Percentiles rank a stretch among this genome's conserved stretches.
These are phyloP conservation scores for Conomelus anceps DNA, from an alignment of 2,888 invertebrate genomes.

Conservation along the genomic window DNA sequence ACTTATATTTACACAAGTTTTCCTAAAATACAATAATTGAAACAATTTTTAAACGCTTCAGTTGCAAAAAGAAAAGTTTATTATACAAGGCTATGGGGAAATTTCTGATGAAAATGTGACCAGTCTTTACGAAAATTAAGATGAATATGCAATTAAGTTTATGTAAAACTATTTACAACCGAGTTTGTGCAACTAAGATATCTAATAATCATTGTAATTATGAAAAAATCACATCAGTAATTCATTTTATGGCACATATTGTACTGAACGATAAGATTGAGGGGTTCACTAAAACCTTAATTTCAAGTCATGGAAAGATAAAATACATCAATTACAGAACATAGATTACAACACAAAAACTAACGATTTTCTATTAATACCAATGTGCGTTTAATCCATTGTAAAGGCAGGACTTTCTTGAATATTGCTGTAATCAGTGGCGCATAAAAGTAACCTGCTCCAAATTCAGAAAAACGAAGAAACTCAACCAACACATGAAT, in stretches of 20 bases:
- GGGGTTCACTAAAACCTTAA: not conserved
- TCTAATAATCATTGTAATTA: not conserved
- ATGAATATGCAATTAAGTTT: not conserved
- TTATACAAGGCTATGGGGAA: not conserved
- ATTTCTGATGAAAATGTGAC: not conserved
- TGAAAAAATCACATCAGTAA: not conserved
- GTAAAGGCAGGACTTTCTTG: not conserved
- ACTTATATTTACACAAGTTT: not conserved
- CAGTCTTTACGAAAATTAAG: not conserved
- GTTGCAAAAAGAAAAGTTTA: not conserved
- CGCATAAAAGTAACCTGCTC: not conserved
- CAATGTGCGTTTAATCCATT: too few relatives aligned
- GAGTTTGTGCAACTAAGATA: not conserved
- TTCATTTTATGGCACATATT: not conserved
- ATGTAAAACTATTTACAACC: not conserved
- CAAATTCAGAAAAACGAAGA: not conserved
- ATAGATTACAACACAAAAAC: not conserved
- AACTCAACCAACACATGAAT: not conserved
- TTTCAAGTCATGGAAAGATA: not conserved
- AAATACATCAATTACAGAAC: not conserved
- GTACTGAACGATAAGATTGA: not conserved
- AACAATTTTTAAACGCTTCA: not conserved
- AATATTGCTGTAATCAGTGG: not conserved
- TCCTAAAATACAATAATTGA: not conserved
- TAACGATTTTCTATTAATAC: too few relatives aligned